phyloP scores from a whole-genome alignment of 2,797 vertebrate species.

The Rhinichthys osculus region DNA sequence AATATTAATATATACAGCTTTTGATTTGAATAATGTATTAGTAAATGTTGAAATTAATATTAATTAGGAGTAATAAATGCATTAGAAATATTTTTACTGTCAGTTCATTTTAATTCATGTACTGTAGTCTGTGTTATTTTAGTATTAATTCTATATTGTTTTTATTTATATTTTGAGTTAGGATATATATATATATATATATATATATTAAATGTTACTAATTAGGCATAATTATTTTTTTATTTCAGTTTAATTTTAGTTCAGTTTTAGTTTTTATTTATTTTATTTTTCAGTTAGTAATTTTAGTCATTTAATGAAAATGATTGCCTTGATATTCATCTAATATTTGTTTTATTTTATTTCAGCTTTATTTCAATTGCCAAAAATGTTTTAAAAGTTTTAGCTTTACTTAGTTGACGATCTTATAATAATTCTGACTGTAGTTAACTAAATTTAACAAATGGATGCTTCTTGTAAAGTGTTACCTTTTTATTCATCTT shows the following conservation, averaged over 20 bases:
- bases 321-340: background rate
- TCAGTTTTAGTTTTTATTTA: background rate
- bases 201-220: no score
- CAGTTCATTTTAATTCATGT: background rate
- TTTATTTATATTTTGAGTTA: background rate
- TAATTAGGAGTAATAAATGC: background rate
- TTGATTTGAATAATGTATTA: background rate
- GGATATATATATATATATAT: background rate
- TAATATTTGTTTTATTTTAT: background rate
- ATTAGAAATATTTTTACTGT: background rate
- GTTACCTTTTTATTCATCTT: background rate
- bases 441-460: background rate
- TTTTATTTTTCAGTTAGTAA: background rate
- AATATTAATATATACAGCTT: background rate
- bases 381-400: background rate
- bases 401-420: no score
- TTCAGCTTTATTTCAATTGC: background rate
- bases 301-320: background rate
- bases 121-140: background rate
- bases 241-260: no score
- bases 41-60: background rate
- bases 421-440: background rate
- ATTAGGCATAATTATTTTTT: no score
- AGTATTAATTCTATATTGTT: background rate
- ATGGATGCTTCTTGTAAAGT: background rate